phyloP scores from a whole-genome alignment of 92 coral and sea anemone species.

The Porites evermanni region DNA sequence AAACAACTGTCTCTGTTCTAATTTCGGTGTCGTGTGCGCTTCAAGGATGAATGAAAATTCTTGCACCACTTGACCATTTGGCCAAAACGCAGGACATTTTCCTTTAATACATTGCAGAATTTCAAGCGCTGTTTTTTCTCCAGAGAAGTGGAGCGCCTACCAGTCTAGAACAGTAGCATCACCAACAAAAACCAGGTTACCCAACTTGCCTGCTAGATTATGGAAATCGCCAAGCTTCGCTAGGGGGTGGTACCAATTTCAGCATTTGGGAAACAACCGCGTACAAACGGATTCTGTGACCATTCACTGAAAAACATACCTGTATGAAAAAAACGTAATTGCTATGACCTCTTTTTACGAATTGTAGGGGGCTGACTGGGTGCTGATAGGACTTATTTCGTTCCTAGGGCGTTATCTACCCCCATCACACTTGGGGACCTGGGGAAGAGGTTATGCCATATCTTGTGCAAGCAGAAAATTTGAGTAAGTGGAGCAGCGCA shows the following conservation, averaged over 20 bases:
- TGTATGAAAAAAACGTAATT: neutral
- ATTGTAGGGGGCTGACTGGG: too few species aligned
- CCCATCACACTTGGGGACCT: too few species aligned
- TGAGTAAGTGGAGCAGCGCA: too few species aligned
- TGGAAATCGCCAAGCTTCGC: conserved; percentile 1
- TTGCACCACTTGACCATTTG: conserved; percentile 13
- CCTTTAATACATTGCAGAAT: conserved; percentile 30
- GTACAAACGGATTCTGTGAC: conserved; percentile 55
- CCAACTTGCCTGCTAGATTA: conserved; percentile 55
- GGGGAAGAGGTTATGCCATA: too few species aligned
- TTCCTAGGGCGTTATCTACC: too few species aligned
- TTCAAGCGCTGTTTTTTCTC: conserved; percentile 58
- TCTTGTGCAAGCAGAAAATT: too few species aligned
- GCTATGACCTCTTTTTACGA: too few species aligned
- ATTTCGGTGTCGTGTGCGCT: neutral
- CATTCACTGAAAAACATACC: conserved; percentile 63
- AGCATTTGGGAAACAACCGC: conserved; percentile 57
- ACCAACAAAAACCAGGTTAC: conserved; percentile 60
- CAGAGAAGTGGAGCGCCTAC: conserved; percentile 53
- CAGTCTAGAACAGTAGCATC: conserved; percentile 50
- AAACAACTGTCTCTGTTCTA: neutral
- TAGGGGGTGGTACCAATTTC: conserved; percentile 49
- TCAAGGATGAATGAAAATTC: conserved; percentile 22
- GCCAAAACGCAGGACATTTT: conserved; percentile 22
- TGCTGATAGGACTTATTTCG: too few species aligned